phyloP scores from a whole-genome alignment of 1,140 invertebrate genomes.

The Lordiphosa clarofinis region DNA sequence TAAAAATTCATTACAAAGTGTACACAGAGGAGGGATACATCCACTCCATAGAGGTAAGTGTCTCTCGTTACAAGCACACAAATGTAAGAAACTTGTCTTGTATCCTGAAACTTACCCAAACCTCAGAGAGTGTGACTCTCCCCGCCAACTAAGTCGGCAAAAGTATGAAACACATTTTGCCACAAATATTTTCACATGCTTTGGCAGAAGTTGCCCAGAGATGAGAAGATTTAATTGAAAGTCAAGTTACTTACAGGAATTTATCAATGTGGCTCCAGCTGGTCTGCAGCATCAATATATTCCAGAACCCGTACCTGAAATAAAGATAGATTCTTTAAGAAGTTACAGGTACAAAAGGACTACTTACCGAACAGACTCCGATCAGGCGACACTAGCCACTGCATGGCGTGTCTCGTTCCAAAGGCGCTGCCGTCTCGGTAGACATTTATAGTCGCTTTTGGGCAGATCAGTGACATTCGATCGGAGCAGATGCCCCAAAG shows the following conservation, averaged over 20 bases:
- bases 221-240: not conserved
- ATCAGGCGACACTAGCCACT: too few species aligned
- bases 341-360: too few species aligned
- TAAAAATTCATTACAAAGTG: constrained; percentile 68
- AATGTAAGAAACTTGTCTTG: constrained; percentile 55
- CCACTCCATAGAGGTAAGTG: constrained; percentile 13
- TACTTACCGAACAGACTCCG: too few species aligned
- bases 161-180: constrained; percentile 21
- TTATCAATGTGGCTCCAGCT: too few species aligned
- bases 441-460: too few species aligned
- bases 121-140: not conserved
- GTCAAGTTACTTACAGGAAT: not conserved
- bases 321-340: too few species aligned
- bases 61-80: constrained; percentile 30
- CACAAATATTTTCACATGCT: constrained; percentile 28
- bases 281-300: too few species aligned
- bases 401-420: too few species aligned
- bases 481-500: too few species aligned
- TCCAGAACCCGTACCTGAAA: too few species aligned
- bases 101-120: not conserved
- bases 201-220: not conserved
- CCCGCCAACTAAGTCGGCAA: not conserved
- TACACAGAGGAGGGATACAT: constrained; percentile 25
- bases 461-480: too few species aligned
- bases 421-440: too few species aligned